Evolutionary conservation across 2,888 invertebrate genomes (phyloP), one percentile per base, ranked within the genome.

Genomic region (Alitta virens): DNA sequence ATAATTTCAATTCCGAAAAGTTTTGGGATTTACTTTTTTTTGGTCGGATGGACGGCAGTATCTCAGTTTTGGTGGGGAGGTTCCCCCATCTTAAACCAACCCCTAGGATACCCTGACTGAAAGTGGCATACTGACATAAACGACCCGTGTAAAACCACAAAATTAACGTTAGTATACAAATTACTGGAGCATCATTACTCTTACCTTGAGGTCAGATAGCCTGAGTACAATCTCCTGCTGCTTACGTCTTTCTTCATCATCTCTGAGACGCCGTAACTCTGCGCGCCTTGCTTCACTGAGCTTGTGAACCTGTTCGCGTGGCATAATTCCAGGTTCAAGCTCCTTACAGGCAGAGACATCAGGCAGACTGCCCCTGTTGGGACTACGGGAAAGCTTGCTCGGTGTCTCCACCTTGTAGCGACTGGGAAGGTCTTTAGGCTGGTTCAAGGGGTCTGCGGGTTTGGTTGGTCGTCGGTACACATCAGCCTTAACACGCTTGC

Each of bases 241-340:
- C 62, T 75, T 68, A 21, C 80, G 72, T 27, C 78, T 65, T 62
- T 78, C 79, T 33, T 78, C 76, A 43, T 78, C 69, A 74, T 94
- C 88, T 79, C 96, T 90, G 74, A 97, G 88, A 74, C 92, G 87
- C 78, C 96, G 89, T 72, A 97, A 87, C 83, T 97, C 96, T 84
- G 97, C 96, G 72, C 99, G 88, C 40, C 96, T 88, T 73, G 93
- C 92, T 68, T 94, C 93, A 76, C 95, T 95, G 78, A 99, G 87
- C 69, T 90, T 89, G 69, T 95, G 94, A 56, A 95, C 95, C 85
- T 98, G 96, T 83, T 96, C 95, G 63, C 97, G 88, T 59, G 94
- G 90, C 90, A 97, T 92, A 16, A 84, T 89, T 72, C 90, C 89
- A 62, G 89, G 87, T 72, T 90, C 87, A 64, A 90, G 88, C 63